A percentile compares a stretch with the other conserved stretches of the same genome.
Evolutionary conservation across 1,140 invertebrate genomes (phyloP).

Genomic region (Diploscapter pachys): DNA sequence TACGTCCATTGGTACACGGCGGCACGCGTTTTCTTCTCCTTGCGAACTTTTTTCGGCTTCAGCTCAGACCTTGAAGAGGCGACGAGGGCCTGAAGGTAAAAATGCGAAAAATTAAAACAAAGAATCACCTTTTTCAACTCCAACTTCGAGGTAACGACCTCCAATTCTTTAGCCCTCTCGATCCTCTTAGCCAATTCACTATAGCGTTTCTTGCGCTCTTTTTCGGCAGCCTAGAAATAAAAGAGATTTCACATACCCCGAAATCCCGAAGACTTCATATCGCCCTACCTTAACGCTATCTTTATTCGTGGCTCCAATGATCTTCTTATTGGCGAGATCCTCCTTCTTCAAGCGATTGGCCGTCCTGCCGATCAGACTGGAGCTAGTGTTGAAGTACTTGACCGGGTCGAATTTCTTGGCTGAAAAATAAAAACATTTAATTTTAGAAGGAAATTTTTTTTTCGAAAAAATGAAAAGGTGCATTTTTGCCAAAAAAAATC

Average conservation of each 20-base stretch:
- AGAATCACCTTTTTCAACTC: conserved; percentile 68
- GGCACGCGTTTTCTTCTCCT: conserved; percentile 70
- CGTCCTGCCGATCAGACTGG: conserved; percentile 68
- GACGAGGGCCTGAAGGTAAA: conserved; percentile 64
- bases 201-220: conserved; percentile 70
- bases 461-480: no score
- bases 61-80: conserved; percentile 53
- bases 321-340: conserved; percentile 64
- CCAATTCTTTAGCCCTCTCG: conserved; percentile 75
- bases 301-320: conserved; percentile 54
- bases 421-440: neutral
- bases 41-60: conserved; percentile 68
- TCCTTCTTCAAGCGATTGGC: conserved; percentile 70
- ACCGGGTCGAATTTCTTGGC: conserved; percentile 70
- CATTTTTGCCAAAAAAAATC: conserved; percentile 11
- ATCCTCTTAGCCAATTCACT: conserved; percentile 77
- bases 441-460: no score
- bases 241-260: neutral
- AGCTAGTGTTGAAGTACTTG: conserved; percentile 73
- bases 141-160: conserved; percentile 77
- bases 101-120: neutral
- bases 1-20: conserved; percentile 82
- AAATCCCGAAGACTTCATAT: neutral
- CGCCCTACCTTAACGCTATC: conserved; percentile 43
- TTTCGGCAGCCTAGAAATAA: conserved; percentile 62